Percentiles rank a stretch among this genome's conserved stretches.
These are phyloP conservation scores for Oikopleura dioica DNA, from an alignment of 23 tunicate genomes.

Conservation along the genomic window DNA sequence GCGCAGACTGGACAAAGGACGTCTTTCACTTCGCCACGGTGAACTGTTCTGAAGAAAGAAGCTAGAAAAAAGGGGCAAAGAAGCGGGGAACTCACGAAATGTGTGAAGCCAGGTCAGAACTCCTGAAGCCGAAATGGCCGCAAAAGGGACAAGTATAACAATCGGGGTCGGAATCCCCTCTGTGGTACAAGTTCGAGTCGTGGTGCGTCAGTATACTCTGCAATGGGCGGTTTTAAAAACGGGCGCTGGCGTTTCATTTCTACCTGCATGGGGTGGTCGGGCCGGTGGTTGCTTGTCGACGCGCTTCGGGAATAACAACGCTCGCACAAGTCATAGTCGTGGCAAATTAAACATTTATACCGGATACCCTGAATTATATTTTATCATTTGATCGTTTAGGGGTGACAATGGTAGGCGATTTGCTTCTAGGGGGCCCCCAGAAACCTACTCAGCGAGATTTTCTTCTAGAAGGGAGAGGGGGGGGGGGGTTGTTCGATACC, in stretches of 20 bases:
- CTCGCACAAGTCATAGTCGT: conserved; percentile 8
- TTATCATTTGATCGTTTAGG: too few species aligned
- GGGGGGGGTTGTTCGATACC: too few species aligned
- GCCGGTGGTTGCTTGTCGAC: neutral
- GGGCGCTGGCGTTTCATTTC: neutral
- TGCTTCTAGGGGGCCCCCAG: too few species aligned
- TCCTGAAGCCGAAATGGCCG: neutral
- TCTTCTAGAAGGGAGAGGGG: too few species aligned
- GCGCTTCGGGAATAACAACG: neutral
- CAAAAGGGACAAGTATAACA: neutral
- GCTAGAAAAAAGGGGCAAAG: neutral
- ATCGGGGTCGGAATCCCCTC: neutral
- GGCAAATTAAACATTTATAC: conserved; percentile 6
- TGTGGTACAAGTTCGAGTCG: neutral
- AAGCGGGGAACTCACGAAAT: neutral
- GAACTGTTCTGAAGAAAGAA: neutral
- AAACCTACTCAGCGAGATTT: too few species aligned
- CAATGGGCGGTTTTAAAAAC: neutral
- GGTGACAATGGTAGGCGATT: too few species aligned
- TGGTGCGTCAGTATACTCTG: neutral
- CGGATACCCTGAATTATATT: conserved; percentile 9
- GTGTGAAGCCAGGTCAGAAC: neutral
- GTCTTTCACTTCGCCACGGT: neutral
- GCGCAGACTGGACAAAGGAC: neutral
- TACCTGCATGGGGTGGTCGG: conserved; percentile 11